A percentile compares a stretch with the other conserved stretches of the same genome.
Conservation (phyloP, 2,888 invertebrate genomes). For the Chymomyza caudatula region DNA sequence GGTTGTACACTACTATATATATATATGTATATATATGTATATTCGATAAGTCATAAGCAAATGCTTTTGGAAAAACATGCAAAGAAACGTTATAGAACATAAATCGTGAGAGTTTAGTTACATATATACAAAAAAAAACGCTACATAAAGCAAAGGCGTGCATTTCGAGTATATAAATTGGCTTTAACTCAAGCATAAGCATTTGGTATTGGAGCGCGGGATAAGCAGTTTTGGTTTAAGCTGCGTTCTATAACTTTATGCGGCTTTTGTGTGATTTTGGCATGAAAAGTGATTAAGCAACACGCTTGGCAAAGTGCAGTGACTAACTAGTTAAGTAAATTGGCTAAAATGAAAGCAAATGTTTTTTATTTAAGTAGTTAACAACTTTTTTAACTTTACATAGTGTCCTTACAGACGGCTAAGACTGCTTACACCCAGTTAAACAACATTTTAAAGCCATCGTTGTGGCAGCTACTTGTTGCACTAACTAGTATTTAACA, state of each 20-base stretch:
- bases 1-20: slow-evolving; percentile 19
- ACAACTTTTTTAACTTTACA: neutral
- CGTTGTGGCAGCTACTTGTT: slow-evolving; percentile 20
- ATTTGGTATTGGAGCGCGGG: neutral
- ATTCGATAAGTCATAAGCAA: slow-evolving; percentile 12
- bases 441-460: slow-evolving; percentile 12
- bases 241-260: neutral
- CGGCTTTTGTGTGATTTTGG: neutral
- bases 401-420: neutral
- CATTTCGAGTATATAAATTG: neutral
- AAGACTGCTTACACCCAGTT: slow-evolving; percentile 1
- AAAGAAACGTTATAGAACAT: slow-evolving; percentile 26
- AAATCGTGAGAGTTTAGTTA: slow-evolving; percentile 17
- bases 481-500: slow-evolving; percentile 18
- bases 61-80: slow-evolving; percentile 40
- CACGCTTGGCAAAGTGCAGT: neutral
- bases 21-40: slow-evolving; percentile 12
- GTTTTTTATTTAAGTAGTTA: neutral
- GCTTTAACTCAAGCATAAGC: neutral
- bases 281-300: neutral
- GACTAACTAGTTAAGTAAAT: neutral
- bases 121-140: slow-evolving; percentile 22
- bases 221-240: neutral
- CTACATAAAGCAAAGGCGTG: neutral
- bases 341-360: neutral